Conservation (phyloP, 2,888 invertebrate genomes). For the Ectobius pallidus region DNA sequence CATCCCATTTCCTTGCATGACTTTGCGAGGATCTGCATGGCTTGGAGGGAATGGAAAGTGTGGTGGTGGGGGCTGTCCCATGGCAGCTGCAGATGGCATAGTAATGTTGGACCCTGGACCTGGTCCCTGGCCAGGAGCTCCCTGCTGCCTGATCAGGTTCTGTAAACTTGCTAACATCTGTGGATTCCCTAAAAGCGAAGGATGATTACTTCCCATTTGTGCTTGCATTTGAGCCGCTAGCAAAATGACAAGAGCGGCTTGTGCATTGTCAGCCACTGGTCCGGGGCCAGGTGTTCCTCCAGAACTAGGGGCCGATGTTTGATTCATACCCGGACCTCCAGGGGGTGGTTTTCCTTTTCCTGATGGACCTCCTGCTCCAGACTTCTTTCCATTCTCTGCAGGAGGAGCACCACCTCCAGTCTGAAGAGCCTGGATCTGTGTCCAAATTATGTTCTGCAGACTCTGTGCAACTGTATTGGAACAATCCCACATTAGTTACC, state of each 20-base stretch:
- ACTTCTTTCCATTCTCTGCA: constrained; percentile 45
- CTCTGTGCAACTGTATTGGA: constrained; percentile 55
- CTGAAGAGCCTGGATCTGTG: constrained; percentile 54
- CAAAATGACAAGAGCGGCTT: constrained; percentile 51
- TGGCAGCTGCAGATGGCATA: constrained; percentile 25
- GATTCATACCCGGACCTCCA: background rate
- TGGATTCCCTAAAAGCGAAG: constrained; percentile 48
- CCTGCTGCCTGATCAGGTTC: constrained; percentile 46
- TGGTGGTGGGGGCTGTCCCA: constrained; percentile 29
- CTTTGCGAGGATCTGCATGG: constrained; percentile 36
- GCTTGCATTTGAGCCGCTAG: constrained; percentile 52
- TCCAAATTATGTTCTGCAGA: constrained; percentile 54
- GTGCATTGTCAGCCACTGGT: constrained; percentile 48
- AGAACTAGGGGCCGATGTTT: background rate
- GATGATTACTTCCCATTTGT: constrained; percentile 44
- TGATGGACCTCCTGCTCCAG: constrained; percentile 37
- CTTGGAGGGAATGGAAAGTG: constrained; percentile 33
- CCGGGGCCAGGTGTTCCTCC: constrained; percentile 22
- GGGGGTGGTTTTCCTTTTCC: background rate
- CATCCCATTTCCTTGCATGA: constrained; percentile 21
- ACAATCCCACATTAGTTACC: too few relatives aligned
- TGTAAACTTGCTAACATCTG: constrained; percentile 51
- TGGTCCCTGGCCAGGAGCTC: constrained; percentile 1
- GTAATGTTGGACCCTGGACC: constrained; percentile 13
- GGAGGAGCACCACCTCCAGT: too few relatives aligned